Percentiles rank a stretch among this genome's conserved stretches.
Conservation (phyloP, 1,140 invertebrate species). For the Drosophila arawakana region DNA sequence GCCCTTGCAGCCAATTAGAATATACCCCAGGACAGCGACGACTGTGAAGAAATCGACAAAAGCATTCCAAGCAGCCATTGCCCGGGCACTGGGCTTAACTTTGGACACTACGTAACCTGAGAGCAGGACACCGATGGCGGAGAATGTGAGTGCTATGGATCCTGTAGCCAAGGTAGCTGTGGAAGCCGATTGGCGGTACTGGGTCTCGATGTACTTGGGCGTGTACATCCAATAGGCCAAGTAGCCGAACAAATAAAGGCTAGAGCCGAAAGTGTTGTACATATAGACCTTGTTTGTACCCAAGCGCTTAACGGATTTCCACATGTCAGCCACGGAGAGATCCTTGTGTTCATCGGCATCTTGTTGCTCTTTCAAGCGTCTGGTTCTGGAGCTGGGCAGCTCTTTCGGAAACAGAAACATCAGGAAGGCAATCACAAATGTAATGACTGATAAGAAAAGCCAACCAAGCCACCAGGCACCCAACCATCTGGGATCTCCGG, state of each 20-base stretch:
- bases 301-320: conserved; percentile 61
- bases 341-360: conserved; percentile 30
- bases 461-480: conserved; percentile 93
- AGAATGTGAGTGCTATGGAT: conserved; percentile 88
- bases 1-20: conserved; percentile 88
- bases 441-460: conserved; percentile 87
- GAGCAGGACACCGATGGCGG: conserved; percentile 88
- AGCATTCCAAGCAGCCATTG: conserved; percentile 90
- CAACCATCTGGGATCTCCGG: conserved; percentile 89
- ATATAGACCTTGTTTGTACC: conserved; percentile 88
- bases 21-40: conserved; percentile 87
- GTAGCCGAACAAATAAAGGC: conserved; percentile 89
- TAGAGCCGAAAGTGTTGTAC: conserved; percentile 88
- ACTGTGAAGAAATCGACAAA: conserved; percentile 86
- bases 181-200: conserved; percentile 89
- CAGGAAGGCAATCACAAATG: conserved; percentile 87
- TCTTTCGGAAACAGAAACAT: conserved; percentile 88
- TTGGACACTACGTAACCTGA: conserved; percentile 89
- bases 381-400: conserved; percentile 85
- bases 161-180: conserved; percentile 88
- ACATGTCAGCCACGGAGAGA: conserved; percentile 60
- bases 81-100: conserved; percentile 88
- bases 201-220: conserved; percentile 91
- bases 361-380: conserved; percentile 33
- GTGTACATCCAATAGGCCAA: conserved; percentile 91